A percentile compares a stretch with the other conserved stretches of the same genome.
These are phyloP conservation scores for Labeo catla DNA, from an alignment of 2,113 vertebrate genomes.

Conservation along the genomic window DNA sequence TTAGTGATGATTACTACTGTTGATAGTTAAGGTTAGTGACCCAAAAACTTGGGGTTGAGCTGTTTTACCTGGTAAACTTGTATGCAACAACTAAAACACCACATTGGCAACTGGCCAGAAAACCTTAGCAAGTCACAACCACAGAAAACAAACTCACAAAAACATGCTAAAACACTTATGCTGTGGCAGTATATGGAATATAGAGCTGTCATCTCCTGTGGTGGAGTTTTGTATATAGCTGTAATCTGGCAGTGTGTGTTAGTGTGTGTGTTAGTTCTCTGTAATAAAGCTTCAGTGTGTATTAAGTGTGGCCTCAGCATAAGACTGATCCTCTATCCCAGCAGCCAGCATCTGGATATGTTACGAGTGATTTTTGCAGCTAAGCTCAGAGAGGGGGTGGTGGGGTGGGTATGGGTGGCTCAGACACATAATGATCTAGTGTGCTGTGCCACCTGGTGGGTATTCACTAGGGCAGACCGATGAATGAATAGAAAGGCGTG, in stretches of 20 bases:
- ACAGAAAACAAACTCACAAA: background rate
- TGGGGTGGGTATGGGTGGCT: background rate
- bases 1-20: background rate
- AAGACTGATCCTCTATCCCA: constrained; percentile 4
- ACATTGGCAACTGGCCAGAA: background rate
- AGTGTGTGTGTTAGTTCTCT: background rate
- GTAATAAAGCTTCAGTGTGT: background rate
- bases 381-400: constrained; percentile 16
- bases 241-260: background rate
- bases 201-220: background rate
- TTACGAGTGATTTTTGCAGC: background rate
- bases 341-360: constrained; percentile 31
- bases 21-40: background rate
- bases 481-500: background rate
- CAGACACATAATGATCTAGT: background rate
- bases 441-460: constrained; percentile 29
- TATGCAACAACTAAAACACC: background rate
- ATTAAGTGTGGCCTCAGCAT: constrained; percentile 1
- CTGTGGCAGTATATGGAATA: background rate
- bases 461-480: background rate
- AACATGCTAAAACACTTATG: background rate
- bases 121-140: background rate
- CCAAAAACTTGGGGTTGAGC: background rate
- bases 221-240: background rate
- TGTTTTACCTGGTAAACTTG: background rate